Evolutionary conservation across 2,113 vertebrate genomes (phyloP).

Genomic region (Bambusicola thoracicus): DNA sequence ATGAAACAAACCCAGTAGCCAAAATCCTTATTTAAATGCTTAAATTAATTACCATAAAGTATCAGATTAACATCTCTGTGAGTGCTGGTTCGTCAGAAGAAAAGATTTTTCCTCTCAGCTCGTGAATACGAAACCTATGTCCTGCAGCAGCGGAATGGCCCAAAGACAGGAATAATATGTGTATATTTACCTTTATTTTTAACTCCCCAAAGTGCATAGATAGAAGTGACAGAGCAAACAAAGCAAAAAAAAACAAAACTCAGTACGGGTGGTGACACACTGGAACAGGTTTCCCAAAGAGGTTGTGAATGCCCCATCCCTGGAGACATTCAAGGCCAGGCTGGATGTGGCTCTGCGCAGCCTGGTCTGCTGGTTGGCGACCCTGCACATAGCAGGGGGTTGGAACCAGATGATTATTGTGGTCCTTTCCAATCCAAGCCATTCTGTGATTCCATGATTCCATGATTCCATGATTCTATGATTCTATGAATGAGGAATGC

Average conservation of each 20-base stretch:
- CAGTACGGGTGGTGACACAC: fast-evolving
- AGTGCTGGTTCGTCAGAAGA: not conserved
- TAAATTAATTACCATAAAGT: not conserved
- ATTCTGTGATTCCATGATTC: no score
- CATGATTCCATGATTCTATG: no score
- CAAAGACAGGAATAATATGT: not conserved
- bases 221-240: not conserved
- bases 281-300: no score
- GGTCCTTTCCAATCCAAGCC: no score
- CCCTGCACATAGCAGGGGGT: no score
- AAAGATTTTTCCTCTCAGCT: not conserved
- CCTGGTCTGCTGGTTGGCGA: no score
- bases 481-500: not conserved
- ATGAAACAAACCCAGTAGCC: not conserved
- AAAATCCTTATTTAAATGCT: not conserved
- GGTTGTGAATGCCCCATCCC: no score
- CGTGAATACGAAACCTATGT: not conserved
- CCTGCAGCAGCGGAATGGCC: fast-evolving
- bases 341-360: no score
- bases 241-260: not conserved
- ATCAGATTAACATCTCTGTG: not conserved
- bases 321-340: no score
- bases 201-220: fast-evolving
- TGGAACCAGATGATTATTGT: no score
- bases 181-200: not conserved